phyloP scores from a whole-genome alignment of 2,888 invertebrate genomes.

The Oxycera nigricornis region DNA sequence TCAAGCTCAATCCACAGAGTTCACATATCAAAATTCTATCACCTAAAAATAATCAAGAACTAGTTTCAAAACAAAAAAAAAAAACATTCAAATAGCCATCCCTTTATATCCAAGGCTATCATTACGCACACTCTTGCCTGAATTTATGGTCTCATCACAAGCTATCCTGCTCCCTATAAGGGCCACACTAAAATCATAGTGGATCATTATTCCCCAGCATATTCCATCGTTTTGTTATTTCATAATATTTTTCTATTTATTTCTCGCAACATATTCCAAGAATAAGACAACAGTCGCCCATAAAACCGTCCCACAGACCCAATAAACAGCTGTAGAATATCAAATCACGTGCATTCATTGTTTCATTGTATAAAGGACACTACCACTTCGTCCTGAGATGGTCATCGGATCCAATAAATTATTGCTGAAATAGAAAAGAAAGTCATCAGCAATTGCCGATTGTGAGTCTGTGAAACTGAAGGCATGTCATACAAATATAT shows the following conservation, averaged over 20 bases:
- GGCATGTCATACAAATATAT: not conserved
- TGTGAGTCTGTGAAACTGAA: slow-evolving; percentile 1
- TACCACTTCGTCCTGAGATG: not conserved
- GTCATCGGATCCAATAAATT: slow-evolving; percentile 27
- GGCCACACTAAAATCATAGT: not conserved
- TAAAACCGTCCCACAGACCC: slow-evolving; percentile 37
- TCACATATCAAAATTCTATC: too few species aligned
- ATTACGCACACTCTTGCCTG: slow-evolving; percentile 15
- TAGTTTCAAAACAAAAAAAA: too few species aligned
- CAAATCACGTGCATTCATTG: slow-evolving; percentile 40
- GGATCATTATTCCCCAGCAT: slow-evolving; percentile 19
- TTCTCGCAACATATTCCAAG: slow-evolving; percentile 25
- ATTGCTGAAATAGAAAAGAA: slow-evolving; percentile 28
- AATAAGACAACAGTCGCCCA: slow-evolving; percentile 31
- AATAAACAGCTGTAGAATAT: slow-evolving; percentile 37
- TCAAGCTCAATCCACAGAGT: too few species aligned
- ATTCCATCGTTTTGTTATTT: slow-evolving; percentile 9
- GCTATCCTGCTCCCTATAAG: not conserved
- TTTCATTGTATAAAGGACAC: slow-evolving; percentile 23
- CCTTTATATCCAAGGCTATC: too few species aligned
- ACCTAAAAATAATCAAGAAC: too few species aligned
- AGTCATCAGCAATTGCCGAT: slow-evolving; percentile 30
- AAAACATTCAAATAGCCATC: too few species aligned
- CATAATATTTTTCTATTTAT: not conserved
- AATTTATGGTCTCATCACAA: slow-evolving; percentile 12